Conservation (phyloP, 2,888 invertebrate genomes). For the Anarsia innoxiella region DNA sequence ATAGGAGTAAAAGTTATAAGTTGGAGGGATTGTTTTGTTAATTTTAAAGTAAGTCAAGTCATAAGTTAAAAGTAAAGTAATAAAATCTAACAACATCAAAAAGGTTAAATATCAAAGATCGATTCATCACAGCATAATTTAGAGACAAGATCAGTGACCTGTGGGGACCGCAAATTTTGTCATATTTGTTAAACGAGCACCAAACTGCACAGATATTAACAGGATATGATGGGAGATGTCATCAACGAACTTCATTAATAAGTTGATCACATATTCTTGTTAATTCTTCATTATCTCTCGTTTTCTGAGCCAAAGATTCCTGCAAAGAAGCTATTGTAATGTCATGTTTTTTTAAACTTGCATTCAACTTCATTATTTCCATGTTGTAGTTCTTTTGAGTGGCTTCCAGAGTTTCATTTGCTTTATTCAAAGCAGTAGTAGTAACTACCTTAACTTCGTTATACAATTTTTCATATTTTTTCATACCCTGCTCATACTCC, state of each 20-base stretch:
- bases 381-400: constrained; percentile 82
- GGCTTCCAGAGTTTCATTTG: constrained; percentile 86
- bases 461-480: constrained; percentile 86
- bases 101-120: too few relatives aligned
- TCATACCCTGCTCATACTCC: constrained; percentile 80
- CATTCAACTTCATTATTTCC: constrained; percentile 88
- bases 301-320: constrained; percentile 88
- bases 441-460: constrained; percentile 90
- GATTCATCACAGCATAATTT: too few relatives aligned
- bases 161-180: too few relatives aligned
- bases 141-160: too few relatives aligned
- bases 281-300: constrained; percentile 90
- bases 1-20: too few relatives aligned
- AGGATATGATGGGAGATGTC: too few relatives aligned
- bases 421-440: constrained; percentile 82
- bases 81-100: too few relatives aligned
- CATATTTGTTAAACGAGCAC: background rate
- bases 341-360: constrained; percentile 90
- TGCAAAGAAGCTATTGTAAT: constrained; percentile 88
- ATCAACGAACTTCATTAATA: constrained; percentile 75
- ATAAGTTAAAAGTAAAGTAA: too few relatives aligned
- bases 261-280: constrained; percentile 95
- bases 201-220: background rate
- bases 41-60: too few relatives aligned
- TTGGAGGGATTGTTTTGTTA: too few relatives aligned